Evolutionary conservation across 2,888 invertebrate species (phyloP).

Genomic region (Ornithoptera alexandrae): DNA sequence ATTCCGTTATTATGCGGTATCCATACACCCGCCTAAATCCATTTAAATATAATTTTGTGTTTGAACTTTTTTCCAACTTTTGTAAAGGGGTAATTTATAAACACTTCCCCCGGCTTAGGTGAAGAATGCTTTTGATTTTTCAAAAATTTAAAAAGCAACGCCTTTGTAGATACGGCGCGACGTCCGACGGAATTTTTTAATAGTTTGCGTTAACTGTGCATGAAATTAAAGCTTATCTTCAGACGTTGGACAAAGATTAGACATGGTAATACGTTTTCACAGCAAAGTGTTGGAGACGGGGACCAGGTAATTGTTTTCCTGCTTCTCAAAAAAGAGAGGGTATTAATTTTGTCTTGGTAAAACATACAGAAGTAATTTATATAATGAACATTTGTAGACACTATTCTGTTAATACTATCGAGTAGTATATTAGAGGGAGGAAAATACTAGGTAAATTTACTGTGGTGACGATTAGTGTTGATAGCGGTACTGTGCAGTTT

Average conservation of each 20-base stretch:
- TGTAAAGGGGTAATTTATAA: too few relatives aligned
- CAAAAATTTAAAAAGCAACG: slow-evolving; percentile 2
- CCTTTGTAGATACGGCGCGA: slow-evolving; percentile 6
- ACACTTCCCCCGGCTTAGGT: background rate
- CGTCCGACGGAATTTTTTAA: slow-evolving; percentile 17
- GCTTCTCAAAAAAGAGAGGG: slow-evolving; percentile 4
- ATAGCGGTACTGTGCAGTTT: too few relatives aligned
- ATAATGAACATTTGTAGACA: background rate
- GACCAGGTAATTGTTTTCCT: slow-evolving; percentile 24
- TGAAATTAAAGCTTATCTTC: slow-evolving; percentile 25
- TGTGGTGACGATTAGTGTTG: too few relatives aligned
- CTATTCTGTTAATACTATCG: too few relatives aligned
- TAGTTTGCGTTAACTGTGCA: slow-evolving; percentile 26
- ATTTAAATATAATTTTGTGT: too few relatives aligned
- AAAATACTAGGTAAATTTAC: too few relatives aligned
- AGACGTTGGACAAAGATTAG: slow-evolving; percentile 17
- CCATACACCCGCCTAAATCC: too few relatives aligned
- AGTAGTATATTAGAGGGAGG: too few relatives aligned
- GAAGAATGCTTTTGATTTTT: slow-evolving; percentile 5
- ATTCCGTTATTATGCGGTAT: too few relatives aligned
- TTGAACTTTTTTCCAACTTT: too few relatives aligned
- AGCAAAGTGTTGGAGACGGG: slow-evolving; percentile 11
- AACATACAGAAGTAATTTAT: background rate
- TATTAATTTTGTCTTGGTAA: slow-evolving; percentile 3
- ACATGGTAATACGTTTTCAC: slow-evolving; percentile 14